Percentiles rank a stretch among this genome's conserved stretches.
phyloP scores from a whole-genome alignment of 1,140 invertebrate species.

The Drosophila sechellia region DNA sequence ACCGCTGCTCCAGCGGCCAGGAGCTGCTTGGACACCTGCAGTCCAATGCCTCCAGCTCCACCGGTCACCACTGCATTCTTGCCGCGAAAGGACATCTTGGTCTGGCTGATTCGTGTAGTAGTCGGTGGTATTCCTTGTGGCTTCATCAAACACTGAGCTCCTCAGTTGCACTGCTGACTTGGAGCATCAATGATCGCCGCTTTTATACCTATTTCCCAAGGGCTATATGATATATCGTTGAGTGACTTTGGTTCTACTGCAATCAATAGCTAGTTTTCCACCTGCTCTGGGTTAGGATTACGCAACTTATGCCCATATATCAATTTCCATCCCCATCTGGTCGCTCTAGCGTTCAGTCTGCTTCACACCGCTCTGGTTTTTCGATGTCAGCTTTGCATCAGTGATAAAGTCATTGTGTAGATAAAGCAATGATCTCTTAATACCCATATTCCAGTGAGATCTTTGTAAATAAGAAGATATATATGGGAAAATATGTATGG shows the following conservation, averaged over 20 bases:
- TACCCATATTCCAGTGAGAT: not conserved
- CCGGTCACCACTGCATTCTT: slow-evolving; percentile 86
- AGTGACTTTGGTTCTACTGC: slow-evolving; percentile 51
- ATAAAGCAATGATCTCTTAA: slow-evolving; percentile 37
- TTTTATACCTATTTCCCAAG: slow-evolving; percentile 55
- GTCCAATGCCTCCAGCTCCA: slow-evolving; percentile 84
- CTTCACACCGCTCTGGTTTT: slow-evolving; percentile 70
- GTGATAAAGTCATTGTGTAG: slow-evolving; percentile 30
- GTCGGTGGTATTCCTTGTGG: slow-evolving; percentile 15
- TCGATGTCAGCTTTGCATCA: slow-evolving; percentile 40
- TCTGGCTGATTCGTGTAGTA: slow-evolving; percentile 1
- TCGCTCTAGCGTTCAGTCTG: slow-evolving; percentile 57
- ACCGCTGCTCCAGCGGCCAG: slow-evolving; percentile 85
- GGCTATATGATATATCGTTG: slow-evolving; percentile 59
- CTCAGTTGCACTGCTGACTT: slow-evolving; percentile 46
- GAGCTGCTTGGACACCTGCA: slow-evolving; percentile 85
- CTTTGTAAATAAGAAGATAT: not conserved
- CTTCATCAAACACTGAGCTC: slow-evolving; percentile 37
- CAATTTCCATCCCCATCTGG: slow-evolving; percentile 52
- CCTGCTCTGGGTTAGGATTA: slow-evolving; percentile 60
- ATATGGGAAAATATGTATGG: not conserved
- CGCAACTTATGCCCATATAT: slow-evolving; percentile 56
- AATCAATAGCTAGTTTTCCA: slow-evolving; percentile 62
- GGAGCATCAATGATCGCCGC: not conserved
- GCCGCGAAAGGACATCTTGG: slow-evolving; percentile 73